Percentiles rank a stretch among this genome's conserved stretches.
phyloP scores from a whole-genome alignment of 2,888 invertebrate genomes.

The Ornithoptera alexandrae region DNA sequence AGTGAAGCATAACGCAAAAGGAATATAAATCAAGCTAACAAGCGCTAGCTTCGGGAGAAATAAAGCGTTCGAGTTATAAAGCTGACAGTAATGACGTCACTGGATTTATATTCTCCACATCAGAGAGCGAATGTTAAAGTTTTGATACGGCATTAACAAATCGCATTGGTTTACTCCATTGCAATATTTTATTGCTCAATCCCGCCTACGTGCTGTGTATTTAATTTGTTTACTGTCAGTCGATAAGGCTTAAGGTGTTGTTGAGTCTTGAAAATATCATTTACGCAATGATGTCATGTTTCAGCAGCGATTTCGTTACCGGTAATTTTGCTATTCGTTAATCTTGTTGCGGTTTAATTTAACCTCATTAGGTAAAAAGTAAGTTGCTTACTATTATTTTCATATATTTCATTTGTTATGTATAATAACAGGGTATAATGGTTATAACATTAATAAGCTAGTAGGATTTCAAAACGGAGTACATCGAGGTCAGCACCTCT shows the following conservation, averaged over 20 bases:
- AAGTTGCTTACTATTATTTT: too few relatives aligned
- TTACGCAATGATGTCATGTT: conserved; percentile 13
- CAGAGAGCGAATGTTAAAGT: conserved; percentile 2
- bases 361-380: neutral
- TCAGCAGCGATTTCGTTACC: conserved; percentile 2
- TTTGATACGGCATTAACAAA: conserved; percentile 24
- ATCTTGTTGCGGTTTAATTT: neutral
- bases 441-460: too few relatives aligned
- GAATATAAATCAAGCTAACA: conserved; percentile 3
- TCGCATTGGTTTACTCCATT: conserved; percentile 10
- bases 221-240: conserved; percentile 28
- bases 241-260: conserved; percentile 14
- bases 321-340: neutral
- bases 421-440: too few relatives aligned
- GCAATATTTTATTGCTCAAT: conserved; percentile 23
- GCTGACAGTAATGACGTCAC: conserved; percentile 2
- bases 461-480: too few relatives aligned
- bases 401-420: too few relatives aligned
- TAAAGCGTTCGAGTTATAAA: neutral
- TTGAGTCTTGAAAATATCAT: conserved; percentile 10
- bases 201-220: conserved; percentile 22
- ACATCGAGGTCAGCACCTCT: too few relatives aligned
- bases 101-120: neutral
- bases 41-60: neutral
- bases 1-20: neutral